Base-by-base conservation (phyloP, 1,140 invertebrate genomes). In the Chelonus insularis region DNA sequence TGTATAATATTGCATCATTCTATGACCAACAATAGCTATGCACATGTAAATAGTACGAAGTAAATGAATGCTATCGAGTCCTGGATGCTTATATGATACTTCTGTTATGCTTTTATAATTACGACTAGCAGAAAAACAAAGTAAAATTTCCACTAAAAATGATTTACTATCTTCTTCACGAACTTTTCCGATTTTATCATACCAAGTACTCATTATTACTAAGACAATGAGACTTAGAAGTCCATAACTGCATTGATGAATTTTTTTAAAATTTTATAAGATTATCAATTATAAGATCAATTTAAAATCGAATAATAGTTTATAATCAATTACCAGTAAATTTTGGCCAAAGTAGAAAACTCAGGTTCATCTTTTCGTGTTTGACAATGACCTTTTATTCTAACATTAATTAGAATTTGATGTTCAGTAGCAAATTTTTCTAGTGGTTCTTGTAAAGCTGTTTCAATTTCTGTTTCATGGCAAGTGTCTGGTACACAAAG, bases 401-500 rank as follows among this genome's bases (percentile, higher is more conserved):
- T 59, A 4, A 56, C 57, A 8, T 69, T 39, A 6, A 80, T 32
- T 7, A 43, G 12, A 2, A 73, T 7, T 36, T 68, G 50, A 14
- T 65, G 51, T 21, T 65, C 54, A 1, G 11, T 14, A 0, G 39
- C 66, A 21, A 66, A 67, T 36, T 63, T 62, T 5, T 60, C 29
- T 5, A 68, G 62, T 0, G 70, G 66, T 7, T 52, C 60, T 18
- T 41, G 37, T 8, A 73, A 37, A 12, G 68, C 70, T 1, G 12
- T 21, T n/a, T 60, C 34, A n/a, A 73, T 45, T 20, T 80, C 77
- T 1, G 64, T 41, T 0, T 66, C 34, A 25, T 45, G 60, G 34
- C 78, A 81, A 6, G 67, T 55, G 2, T 73, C 58, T 2, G 78
- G 79, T 18, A 80, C 68, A 60, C 80, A 82, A 4, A 82, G 39